A percentile compares a stretch with the other conserved stretches of the same genome.
Conservation (phyloP, 1,140 invertebrate species). For the Sinella curviseta region DNA sequence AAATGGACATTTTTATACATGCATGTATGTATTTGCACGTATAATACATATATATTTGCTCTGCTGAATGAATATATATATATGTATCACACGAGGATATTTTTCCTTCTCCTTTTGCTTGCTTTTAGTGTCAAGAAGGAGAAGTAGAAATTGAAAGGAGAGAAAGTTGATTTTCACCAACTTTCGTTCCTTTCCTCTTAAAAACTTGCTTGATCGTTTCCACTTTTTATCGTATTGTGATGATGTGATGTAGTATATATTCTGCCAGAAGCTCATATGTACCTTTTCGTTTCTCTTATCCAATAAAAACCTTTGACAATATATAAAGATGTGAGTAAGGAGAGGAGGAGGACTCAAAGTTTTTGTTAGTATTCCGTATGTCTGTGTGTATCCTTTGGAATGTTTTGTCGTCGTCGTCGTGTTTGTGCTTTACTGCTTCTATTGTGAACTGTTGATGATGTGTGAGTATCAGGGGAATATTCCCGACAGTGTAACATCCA, state of each 20-base stretch:
- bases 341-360: neutral
- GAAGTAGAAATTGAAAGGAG: neutral
- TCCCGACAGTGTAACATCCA: neutral
- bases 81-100: no score
- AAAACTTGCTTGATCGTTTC: constrained; percentile 11
- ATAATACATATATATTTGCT: no score
- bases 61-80: no score
- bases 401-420: neutral
- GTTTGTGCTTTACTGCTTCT: constrained; percentile 18
- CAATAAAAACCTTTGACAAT: neutral
- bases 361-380: neutral
- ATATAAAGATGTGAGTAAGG: neutral
- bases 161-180: constrained; percentile 1
- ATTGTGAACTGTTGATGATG: constrained; percentile 19
- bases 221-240: constrained; percentile 25
- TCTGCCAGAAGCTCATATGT: no score
- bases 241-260: neutral
- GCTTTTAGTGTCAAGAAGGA: neutral
- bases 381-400: neutral
- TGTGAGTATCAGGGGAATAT: constrained; percentile 7
- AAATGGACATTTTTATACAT: no score
- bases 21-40: no score
- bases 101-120: no score
- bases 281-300: no score
- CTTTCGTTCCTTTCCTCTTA: neutral